These are phyloP conservation scores for Phrynosoma blainvillii DNA, from an alignment of 2,113 vertebrate genomes.

Conservation along the genomic window DNA sequence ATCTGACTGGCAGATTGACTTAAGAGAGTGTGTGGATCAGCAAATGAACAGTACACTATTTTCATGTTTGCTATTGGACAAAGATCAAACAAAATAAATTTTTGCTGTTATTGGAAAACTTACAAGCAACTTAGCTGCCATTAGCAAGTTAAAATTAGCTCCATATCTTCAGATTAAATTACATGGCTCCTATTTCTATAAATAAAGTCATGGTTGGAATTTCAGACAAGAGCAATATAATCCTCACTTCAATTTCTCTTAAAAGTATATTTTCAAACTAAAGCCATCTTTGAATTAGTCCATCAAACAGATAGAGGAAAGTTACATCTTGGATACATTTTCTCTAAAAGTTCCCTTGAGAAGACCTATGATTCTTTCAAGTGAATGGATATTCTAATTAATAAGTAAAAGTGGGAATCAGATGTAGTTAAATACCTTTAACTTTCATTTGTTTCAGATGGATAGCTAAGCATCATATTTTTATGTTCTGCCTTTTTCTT, in stretches of 20 bases:
- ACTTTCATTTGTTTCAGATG: not conserved
- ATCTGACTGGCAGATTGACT: not conserved
- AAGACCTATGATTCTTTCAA: not conserved
- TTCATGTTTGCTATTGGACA: not conserved
- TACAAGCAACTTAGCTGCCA: not conserved
- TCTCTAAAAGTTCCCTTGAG: not conserved
- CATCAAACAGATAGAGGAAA: not conserved
- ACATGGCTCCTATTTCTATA: not conserved
- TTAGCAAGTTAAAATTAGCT: not conserved
- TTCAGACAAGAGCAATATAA: not conserved
- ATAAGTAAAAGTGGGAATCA: not conserved
- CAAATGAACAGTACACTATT: not conserved
- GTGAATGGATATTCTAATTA: not conserved
- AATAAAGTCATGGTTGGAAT: not conserved
- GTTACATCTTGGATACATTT: not conserved
- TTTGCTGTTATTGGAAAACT: not conserved
- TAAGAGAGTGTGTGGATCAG: not conserved
- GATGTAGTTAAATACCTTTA: not conserved
- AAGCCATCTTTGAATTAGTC: not conserved
- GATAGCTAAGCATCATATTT: not conserved
- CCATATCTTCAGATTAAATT: not conserved
- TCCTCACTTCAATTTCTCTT: not conserved
- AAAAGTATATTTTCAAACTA: not conserved
- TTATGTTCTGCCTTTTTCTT: constrained; percentile 28
- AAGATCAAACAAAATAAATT: not conserved